A percentile compares a stretch with the other conserved stretches of the same genome.
Conservation (phyloP, 2,888 invertebrate genomes). For the Dolichomitus sp. region DNA sequence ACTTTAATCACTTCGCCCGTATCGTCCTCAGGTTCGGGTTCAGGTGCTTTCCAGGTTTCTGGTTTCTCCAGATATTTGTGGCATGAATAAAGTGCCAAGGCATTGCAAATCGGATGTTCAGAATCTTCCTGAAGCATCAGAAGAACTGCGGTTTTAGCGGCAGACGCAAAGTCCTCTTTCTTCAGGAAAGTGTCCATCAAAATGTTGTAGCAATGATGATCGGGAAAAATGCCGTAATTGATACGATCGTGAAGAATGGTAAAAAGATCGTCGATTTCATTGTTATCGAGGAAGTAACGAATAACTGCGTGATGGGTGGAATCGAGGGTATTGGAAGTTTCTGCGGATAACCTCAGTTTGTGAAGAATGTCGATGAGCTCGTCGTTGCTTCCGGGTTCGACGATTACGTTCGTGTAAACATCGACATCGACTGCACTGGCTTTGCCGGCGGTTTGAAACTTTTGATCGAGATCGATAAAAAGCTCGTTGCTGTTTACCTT, state of each 20-base stretch:
- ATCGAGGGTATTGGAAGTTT: constrained; percentile 90
- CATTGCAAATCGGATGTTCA: constrained; percentile 90
- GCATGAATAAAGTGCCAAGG: constrained; percentile 92
- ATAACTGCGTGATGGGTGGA: constrained; percentile 95
- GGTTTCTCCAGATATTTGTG: constrained; percentile 90
- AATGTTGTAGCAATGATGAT: constrained; percentile 92
- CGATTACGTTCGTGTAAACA: constrained; percentile 91
- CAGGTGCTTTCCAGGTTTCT: constrained; percentile 86
- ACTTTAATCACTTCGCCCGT: constrained; percentile 91
- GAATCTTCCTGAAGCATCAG: constrained; percentile 97
- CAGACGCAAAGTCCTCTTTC: constrained; percentile 89
- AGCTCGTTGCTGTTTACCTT: constrained; percentile 90
- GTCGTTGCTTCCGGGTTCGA: constrained; percentile 88
- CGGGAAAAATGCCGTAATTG: constrained; percentile 97
- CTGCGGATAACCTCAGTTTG: constrained; percentile 91
- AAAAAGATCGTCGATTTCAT: constrained; percentile 89
- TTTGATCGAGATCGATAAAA: constrained; percentile 91
- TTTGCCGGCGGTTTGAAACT: constrained; percentile 88
- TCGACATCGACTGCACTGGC: constrained; percentile 94
- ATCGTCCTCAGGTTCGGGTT: constrained; percentile 82
- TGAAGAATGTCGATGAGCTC: constrained; percentile 92
- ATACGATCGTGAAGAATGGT: constrained; percentile 92
- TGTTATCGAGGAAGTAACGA: constrained; percentile 85
- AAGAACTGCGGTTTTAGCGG: constrained; percentile 92
- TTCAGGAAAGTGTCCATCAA: constrained; percentile 93